phyloP scores from a whole-genome alignment of 2,888 invertebrate genomes.

The Hirtodrosophila cameraria region DNA sequence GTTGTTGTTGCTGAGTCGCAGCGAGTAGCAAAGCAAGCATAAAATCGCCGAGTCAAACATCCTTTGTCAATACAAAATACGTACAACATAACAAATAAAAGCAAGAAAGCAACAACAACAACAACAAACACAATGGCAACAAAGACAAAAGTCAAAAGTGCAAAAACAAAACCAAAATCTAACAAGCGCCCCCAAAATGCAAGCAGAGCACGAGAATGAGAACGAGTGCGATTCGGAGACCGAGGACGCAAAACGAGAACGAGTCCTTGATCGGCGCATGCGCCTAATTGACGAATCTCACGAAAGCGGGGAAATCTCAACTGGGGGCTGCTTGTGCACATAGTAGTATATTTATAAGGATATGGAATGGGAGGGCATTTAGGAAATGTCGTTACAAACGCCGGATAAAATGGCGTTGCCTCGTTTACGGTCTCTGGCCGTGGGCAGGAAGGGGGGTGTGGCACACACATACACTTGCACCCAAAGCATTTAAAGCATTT shows the following conservation, averaged over 20 bases:
- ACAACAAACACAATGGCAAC: constrained; percentile 47
- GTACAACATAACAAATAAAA: constrained; percentile 72
- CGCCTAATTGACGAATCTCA: constrained; percentile 55
- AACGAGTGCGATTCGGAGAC: too few species aligned
- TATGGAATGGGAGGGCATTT: constrained; percentile 10
- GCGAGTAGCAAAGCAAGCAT: constrained; percentile 61
- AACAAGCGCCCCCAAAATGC: constrained; percentile 57
- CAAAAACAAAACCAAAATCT: constrained; percentile 51
- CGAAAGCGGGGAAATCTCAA: constrained; percentile 56
- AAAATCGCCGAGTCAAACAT: constrained; percentile 79
- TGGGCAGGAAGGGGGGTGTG: constrained; percentile 29
- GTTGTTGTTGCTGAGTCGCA: constrained; percentile 38
- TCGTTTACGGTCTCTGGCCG: constrained; percentile 23
- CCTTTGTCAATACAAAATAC: constrained; percentile 78
- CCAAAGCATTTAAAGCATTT: constrained; percentile 38
- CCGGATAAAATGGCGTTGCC: constrained; percentile 68
- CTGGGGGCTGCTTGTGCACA: constrained; percentile 1
- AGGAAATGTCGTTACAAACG: constrained; percentile 38
- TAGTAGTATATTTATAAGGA: background rate
- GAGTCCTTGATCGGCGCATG: constrained; percentile 43
- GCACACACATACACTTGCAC: constrained; percentile 14
- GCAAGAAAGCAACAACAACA: constrained; percentile 43
- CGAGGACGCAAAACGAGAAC: constrained; percentile 5
- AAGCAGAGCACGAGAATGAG: constrained; percentile 20
- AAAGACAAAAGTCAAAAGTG: constrained; percentile 77